Evolutionary conservation across 2,797 vertebrate species (phyloP), one percentile per base, ranked within the genome.

Genomic region (Odontamblyopus lacepedii): DNA sequence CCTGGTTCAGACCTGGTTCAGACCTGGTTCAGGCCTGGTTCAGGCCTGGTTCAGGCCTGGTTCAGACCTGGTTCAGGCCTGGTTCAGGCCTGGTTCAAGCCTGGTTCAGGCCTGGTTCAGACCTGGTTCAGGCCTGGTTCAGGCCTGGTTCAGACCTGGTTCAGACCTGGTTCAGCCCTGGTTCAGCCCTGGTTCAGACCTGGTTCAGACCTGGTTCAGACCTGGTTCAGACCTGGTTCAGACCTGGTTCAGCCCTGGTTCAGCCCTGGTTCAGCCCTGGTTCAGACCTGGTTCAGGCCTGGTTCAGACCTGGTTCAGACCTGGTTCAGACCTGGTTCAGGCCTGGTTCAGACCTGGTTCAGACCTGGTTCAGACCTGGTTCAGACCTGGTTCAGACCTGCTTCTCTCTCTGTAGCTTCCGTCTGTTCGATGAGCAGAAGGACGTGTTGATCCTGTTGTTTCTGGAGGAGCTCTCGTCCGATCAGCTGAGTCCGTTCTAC

Each of bases 401-500:
- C 7, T 35, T 60, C 18, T 19, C 2, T 32, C 19, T 63, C 19
- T 38, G 32, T 35, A 64, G 63, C n/a, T 64, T 48, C n/a, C 63
- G 63, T 44, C n/a, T 64, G 63, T 64, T 64, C 35, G 63, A 64
- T 38, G 63, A 64, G 63, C 63, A 64, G 63, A 64, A 64, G 63
- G 63, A 64, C n/a, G 63, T 64, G 7, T 26, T 64, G 63, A 44
- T 64, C 63, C 38, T 64, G 63, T 9, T 38, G 35, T 38, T 38
- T 38, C 35, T 38, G 35, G 35, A 38, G 35, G 35, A 38, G 35
- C 0, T 38, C 35, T 38, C 35, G 35, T 38, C 35, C 7, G 2
- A 9, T 38, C 35, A 38, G 35, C 35, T 38, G 35, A 64, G 63
- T 35, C 62, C 80, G 15, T 87, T 81, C 76, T 67, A 51, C 75